These are phyloP conservation scores for Melangyna quadrimaculata DNA, from an alignment of 2,888 invertebrate species.

Conservation along the genomic window DNA sequence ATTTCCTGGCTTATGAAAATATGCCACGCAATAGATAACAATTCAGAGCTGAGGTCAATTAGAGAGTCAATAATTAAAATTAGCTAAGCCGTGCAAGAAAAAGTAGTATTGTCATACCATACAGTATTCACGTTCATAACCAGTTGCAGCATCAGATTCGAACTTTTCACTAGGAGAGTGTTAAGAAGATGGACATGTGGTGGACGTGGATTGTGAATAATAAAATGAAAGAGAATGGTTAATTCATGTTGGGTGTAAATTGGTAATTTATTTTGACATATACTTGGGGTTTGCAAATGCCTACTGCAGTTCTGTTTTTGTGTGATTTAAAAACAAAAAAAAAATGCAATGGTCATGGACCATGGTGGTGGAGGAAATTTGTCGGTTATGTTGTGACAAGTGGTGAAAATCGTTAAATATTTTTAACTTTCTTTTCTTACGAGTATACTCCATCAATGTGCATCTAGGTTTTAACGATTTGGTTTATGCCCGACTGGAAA, in stretches of 20 bases:
- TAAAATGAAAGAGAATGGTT: constrained; percentile 6
- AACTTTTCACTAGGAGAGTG: not conserved
- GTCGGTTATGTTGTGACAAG: no score
- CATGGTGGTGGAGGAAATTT: no score
- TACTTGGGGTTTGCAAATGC: not conserved
- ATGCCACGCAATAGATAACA: not conserved
- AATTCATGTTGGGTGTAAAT: not conserved
- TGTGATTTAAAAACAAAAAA: no score
- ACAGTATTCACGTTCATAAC: not conserved
- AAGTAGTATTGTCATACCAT: not conserved
- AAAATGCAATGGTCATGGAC: no score
- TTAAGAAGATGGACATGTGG: not conserved
- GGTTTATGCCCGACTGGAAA: no score
- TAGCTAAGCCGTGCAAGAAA: not conserved
- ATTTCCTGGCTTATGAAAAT: not conserved
- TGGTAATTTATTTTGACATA: constrained; percentile 2
- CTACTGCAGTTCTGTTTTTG: not conserved
- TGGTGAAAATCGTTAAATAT: no score
- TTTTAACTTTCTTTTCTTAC: no score
- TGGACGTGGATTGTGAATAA: not conserved
- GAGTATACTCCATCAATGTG: no score
- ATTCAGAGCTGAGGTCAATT: not conserved
- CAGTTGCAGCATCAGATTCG: not conserved
- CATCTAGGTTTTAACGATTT: no score
- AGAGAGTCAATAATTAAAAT: constrained; percentile 7